Conservation (phyloP, 2,888 invertebrate species). For the Apomyelois bistriatella region DNA sequence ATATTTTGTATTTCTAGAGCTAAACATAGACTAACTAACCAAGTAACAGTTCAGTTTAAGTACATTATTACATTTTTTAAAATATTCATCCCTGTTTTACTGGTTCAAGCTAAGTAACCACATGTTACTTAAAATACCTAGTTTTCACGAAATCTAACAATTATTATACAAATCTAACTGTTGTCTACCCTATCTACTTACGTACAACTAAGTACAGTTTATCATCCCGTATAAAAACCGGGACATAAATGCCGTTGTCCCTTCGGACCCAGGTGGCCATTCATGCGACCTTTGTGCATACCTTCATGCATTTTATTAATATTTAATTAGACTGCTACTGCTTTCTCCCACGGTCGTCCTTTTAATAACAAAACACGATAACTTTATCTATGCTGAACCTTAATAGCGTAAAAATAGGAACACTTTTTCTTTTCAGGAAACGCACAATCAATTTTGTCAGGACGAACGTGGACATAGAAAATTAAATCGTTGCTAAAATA, state of each 20-base stretch:
- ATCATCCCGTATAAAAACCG: background rate
- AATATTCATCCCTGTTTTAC: too few relatives aligned
- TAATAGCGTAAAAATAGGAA: background rate
- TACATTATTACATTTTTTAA: too few relatives aligned
- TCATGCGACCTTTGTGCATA: slow-evolving; percentile 43
- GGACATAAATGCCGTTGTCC: slow-evolving; percentile 8
- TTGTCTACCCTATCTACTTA: too few relatives aligned
- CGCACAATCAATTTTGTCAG: background rate
- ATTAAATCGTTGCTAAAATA: background rate
- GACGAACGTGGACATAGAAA: slow-evolving; percentile 1
- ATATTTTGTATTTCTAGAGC: too few relatives aligned
- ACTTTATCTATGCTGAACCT: background rate
- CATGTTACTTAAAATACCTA: too few relatives aligned
- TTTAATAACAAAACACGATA: slow-evolving; percentile 16
- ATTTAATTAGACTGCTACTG: slow-evolving; percentile 58
- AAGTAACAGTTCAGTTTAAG: too few relatives aligned
- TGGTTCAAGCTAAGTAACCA: too few relatives aligned
- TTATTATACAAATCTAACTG: too few relatives aligned
- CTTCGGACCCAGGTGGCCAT: slow-evolving; percentile 7
- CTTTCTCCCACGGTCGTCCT: slow-evolving; percentile 67
- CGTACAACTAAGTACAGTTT: too few relatives aligned
- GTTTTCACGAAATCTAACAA: too few relatives aligned
- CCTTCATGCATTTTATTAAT: slow-evolving; percentile 51
- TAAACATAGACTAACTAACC: too few relatives aligned
- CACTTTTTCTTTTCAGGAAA: background rate